A percentile compares a stretch with the other conserved stretches of the same genome.
Conservation (phyloP, 2,888 invertebrate species). For the Eumacrocentrus americanus region DNA sequence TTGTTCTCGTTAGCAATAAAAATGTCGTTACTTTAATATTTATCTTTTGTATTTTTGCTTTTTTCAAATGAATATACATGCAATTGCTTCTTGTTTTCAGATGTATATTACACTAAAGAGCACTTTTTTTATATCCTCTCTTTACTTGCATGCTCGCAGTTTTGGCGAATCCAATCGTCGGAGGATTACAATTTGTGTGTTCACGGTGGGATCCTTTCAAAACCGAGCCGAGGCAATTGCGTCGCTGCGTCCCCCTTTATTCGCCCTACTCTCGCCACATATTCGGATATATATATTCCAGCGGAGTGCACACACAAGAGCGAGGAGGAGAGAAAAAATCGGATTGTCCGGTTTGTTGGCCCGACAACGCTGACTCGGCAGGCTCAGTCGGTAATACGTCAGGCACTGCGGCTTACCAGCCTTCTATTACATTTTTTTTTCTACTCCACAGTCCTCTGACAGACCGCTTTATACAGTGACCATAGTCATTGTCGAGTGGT, state of each 20-base stretch:
- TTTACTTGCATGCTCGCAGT: neutral
- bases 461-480: too few relatives aligned
- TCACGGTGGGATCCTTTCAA: constrained; percentile 15
- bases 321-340: constrained; percentile 36
- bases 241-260: neutral
- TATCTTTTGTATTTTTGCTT: too few relatives aligned
- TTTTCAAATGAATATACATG: too few relatives aligned
- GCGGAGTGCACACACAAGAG: neutral
- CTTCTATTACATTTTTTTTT: constrained; percentile 15
- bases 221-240: too few relatives aligned
- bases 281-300: too few relatives aligned
- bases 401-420: constrained; percentile 46
- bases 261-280: neutral
- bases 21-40: too few relatives aligned
- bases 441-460: neutral
- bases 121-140: too few relatives aligned
- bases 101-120: too few relatives aligned
- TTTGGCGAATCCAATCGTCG: constrained; percentile 34
- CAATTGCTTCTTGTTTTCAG: too few relatives aligned
- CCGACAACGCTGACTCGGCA: constrained; percentile 54
- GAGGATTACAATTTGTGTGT: constrained; percentile 44
- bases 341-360: constrained; percentile 53
- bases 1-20: neutral
- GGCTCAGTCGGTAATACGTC: constrained; percentile 55
- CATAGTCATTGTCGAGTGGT: too few relatives aligned